phyloP scores from a whole-genome alignment of 2,888 invertebrate genomes.

The Formica aserva region DNA sequence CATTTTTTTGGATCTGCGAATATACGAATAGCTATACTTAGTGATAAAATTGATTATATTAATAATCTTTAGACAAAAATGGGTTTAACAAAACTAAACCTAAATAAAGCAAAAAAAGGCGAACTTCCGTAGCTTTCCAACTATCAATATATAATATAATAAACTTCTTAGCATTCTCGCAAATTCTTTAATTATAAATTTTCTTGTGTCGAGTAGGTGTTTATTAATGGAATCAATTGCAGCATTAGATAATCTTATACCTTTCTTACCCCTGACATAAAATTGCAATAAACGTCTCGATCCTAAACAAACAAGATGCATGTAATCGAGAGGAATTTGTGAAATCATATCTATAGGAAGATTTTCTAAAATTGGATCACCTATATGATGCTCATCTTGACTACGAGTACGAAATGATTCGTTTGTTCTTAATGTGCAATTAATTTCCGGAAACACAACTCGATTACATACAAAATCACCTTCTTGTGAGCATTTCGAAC shows the following conservation, averaged over 20 bases:
- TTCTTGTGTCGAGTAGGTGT: not conserved
- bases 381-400: slow-evolving; percentile 7
- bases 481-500: slow-evolving; percentile 6
- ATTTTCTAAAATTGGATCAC: slow-evolving; percentile 10
- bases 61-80: not conserved
- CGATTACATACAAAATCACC: not conserved
- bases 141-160: not conserved
- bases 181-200: slow-evolving; percentile 3
- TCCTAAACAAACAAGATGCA: not conserved
- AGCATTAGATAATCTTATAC: not conserved
- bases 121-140: slow-evolving; percentile 2
- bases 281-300: not conserved
- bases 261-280: not conserved
- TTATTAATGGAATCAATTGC: not conserved
- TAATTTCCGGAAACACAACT: not conserved
- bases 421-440: not conserved
- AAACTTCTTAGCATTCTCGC: not conserved
- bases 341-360: slow-evolving; percentile 6
- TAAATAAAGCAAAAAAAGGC: not conserved
- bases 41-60: not conserved
- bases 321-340: slow-evolving; percentile 6
- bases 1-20: not conserved
- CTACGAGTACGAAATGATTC: not conserved
- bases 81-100: not conserved
- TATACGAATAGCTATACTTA: slow-evolving; percentile 10